Evolutionary conservation across 2,888 invertebrate genomes (phyloP).

Genomic region (Theodoxus fluviatilis): DNA sequence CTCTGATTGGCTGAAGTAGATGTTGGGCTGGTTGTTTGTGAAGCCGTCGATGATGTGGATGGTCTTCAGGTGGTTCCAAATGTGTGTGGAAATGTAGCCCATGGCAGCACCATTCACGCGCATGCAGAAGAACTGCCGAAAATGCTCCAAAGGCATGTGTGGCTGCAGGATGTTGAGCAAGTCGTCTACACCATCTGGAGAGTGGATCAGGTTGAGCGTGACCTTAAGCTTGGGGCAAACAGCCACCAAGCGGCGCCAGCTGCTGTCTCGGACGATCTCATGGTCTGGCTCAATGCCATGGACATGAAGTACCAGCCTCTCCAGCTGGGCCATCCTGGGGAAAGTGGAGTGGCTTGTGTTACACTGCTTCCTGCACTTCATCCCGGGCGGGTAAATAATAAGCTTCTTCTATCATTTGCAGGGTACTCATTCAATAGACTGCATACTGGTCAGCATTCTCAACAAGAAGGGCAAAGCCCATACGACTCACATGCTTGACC

Average conservation of each 20-base stretch:
- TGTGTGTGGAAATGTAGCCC: constrained; percentile 67
- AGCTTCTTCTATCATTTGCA: no score
- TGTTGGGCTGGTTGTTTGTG: constrained; percentile 36
- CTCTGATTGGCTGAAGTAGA: constrained; percentile 38
- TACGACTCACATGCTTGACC: no score
- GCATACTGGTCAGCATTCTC: no score
- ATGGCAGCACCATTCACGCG: constrained; percentile 71
- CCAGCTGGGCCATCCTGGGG: no score
- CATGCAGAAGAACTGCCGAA: constrained; percentile 79
- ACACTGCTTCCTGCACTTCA: no score
- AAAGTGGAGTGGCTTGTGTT: no score
- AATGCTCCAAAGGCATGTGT: constrained; percentile 77
- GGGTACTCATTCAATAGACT: no score
- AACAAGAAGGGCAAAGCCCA: no score
- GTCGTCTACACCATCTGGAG: constrained; percentile 71
- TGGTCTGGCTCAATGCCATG: constrained; percentile 75
- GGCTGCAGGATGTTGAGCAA: constrained; percentile 74
- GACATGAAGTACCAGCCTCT: constrained; percentile 74
- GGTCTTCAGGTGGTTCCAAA: constrained; percentile 68
- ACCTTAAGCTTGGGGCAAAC: constrained; percentile 71
- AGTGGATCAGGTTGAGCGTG: constrained; percentile 74
- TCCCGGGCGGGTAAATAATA: no score
- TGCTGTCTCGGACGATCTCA: constrained; percentile 72
- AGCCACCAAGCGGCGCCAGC: constrained; percentile 72
- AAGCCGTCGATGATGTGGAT: constrained; percentile 73